Percentiles rank a stretch among this genome's conserved stretches.
These are phyloP conservation scores for Leptinotarsa defecta DNA, from an alignment of 1,140 invertebrate species.

Conservation along the genomic window DNA sequence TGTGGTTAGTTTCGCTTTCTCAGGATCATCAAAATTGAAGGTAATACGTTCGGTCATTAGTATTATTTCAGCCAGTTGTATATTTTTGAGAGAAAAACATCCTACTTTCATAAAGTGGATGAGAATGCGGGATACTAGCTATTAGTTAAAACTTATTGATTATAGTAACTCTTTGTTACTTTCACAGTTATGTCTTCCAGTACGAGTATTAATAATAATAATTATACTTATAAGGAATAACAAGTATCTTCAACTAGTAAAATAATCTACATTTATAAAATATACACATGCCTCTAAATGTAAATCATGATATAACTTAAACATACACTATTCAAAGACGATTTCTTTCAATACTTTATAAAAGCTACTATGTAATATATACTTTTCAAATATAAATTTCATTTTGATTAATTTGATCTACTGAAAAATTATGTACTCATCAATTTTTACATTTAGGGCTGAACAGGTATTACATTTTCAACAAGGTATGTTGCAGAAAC, in stretches of 20 bases:
- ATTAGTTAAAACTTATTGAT: neutral
- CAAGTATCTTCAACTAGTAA: neutral
- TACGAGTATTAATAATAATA: neutral
- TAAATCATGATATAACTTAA: conserved; percentile 1
- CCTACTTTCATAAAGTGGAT: neutral
- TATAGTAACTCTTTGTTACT: neutral
- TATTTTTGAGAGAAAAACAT: neutral
- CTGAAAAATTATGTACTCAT: conserved; percentile 5
- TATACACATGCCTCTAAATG: conserved; percentile 11
- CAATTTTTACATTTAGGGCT: conserved; percentile 21
- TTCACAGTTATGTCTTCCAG: neutral
- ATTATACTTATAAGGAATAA: neutral
- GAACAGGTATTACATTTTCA: neutral
- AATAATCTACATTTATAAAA: conserved; percentile 7
- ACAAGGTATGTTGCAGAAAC: neutral
- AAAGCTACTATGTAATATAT: conserved; percentile 18
- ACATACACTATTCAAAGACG: neutral
- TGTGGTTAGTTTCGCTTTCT: neutral
- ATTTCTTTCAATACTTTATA: conserved; percentile 13
- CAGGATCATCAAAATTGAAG: neutral
- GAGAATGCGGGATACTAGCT: neutral
- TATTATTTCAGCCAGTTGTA: neutral
- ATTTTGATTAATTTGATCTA: conserved; percentile 21
- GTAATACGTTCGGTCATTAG: neutral
- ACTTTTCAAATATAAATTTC: conserved; percentile 4